Conservation (phyloP, 2,113 vertebrate species). For the Hiodon alosoides region DNA sequence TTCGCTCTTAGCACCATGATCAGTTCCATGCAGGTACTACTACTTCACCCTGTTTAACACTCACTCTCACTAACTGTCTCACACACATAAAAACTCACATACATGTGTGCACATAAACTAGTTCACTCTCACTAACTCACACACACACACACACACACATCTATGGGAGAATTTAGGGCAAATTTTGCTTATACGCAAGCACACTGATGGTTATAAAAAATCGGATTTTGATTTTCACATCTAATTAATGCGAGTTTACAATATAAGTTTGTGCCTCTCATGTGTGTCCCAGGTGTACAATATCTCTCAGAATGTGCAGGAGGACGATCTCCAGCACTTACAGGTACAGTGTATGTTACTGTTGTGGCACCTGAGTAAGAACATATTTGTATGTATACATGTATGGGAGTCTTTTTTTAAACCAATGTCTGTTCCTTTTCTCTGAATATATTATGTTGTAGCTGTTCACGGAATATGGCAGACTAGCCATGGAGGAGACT, state of each 20-base stretch:
- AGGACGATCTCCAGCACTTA: constrained; percentile 84
- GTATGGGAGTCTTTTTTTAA: too few species aligned
- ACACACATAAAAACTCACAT: neutral
- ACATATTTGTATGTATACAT: too few species aligned
- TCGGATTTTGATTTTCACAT: too few species aligned
- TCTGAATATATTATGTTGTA: constrained; percentile 44
- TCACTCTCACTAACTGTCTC: neutral
- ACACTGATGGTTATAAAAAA: too few species aligned
- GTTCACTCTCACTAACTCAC: too few species aligned
- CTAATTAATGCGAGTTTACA: neutral
- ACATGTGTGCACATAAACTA: too few species aligned
- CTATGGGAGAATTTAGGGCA: neutral
- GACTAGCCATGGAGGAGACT: constrained; percentile 95
- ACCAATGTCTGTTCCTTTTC: too few species aligned
- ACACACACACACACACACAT: neutral
- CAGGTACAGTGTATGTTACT: constrained; percentile 60
- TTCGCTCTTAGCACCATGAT: constrained; percentile 99
- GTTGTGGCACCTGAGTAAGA: neutral
- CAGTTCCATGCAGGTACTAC: constrained; percentile 92
- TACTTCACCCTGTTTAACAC: neutral
- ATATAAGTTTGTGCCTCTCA: constrained; percentile 17
- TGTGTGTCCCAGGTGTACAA: constrained; percentile 76
- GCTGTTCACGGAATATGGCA: constrained; percentile 96
- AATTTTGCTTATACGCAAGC: too few species aligned
- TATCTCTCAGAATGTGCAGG: constrained; percentile 86